Conservation (phyloP, 2,797 vertebrate species). For the Fistularia tabacaria region DNA sequence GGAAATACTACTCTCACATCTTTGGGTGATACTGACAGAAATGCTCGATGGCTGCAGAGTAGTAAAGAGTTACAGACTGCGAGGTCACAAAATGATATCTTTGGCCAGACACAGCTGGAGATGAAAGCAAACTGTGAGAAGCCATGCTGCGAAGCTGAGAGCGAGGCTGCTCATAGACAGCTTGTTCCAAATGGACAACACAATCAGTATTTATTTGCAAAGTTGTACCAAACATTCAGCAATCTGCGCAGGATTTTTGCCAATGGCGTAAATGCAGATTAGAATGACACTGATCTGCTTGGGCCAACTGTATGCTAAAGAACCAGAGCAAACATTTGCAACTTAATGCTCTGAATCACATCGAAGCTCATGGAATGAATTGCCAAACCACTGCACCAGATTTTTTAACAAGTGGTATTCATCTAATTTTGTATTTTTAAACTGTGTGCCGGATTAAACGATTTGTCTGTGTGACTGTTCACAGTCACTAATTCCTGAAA, state of each 20-base stretch:
- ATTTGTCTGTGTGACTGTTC: no score
- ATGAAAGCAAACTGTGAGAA: conserved; percentile 36
- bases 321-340: conserved; percentile 38
- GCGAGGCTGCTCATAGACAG: conserved; percentile 29
- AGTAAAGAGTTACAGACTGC: conserved; percentile 25
- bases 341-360: conserved; percentile 20
- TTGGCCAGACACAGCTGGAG: conserved; percentile 34
- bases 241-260: conserved; percentile 7
- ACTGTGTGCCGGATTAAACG: no score
- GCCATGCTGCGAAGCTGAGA: conserved; percentile 29
- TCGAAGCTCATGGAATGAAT: not conserved
- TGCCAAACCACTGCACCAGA: no score
- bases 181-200: conserved; percentile 17
- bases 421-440: no score
- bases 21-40: conserved; percentile 30
- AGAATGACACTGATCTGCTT: conserved; percentile 23
- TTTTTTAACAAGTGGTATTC: no score
- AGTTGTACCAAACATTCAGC: conserved; percentile 31
- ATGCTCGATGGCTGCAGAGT: conserved; percentile 8
- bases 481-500: no score
- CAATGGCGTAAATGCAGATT: conserved; percentile 36
- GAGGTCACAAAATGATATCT: conserved; percentile 26
- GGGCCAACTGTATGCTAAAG: conserved; percentile 44
- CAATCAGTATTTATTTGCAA: conserved; percentile 45
- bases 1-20: conserved; percentile 11